Evolutionary conservation across 2,113 vertebrate genomes (phyloP).

Genomic region (Chionomys nivalis): DNA sequence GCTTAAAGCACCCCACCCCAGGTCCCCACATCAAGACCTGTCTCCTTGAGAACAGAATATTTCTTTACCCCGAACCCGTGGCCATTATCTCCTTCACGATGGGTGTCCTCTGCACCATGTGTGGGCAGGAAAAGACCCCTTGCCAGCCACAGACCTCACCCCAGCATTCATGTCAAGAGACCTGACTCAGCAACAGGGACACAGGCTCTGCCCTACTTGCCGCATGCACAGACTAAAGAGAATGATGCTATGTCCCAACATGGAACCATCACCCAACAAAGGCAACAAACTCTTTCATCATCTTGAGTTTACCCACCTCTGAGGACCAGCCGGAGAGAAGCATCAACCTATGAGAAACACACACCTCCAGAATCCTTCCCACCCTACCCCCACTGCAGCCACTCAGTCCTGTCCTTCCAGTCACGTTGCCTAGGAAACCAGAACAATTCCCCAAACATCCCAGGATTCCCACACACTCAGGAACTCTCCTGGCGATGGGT

Average conservation of each 20-base stretch:
- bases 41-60: background rate
- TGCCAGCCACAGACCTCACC: background rate
- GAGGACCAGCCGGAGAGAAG: background rate
- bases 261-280: background rate
- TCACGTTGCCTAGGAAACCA: slow-evolving; percentile 6
- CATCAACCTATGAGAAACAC: background rate
- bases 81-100: background rate
- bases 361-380: background rate
- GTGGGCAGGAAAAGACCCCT: background rate
- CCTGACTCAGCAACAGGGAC: too few species aligned
- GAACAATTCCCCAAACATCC: slow-evolving; percentile 11
- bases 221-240: fast-evolving
- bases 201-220: background rate
- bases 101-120: fast-evolving
- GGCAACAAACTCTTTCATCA: too few species aligned
- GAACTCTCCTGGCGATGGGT: slow-evolving; percentile 17
- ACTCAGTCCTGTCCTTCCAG: background rate
- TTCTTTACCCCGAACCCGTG: fast-evolving
- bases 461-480: slow-evolving; percentile 7
- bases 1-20: background rate
- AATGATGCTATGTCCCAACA: fast-evolving
- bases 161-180: background rate
- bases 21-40: background rate
- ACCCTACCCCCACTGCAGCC: background rate
- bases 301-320: background rate